Evolutionary conservation across 2,888 invertebrate genomes (phyloP).

Genomic region (Apamea crenata): DNA sequence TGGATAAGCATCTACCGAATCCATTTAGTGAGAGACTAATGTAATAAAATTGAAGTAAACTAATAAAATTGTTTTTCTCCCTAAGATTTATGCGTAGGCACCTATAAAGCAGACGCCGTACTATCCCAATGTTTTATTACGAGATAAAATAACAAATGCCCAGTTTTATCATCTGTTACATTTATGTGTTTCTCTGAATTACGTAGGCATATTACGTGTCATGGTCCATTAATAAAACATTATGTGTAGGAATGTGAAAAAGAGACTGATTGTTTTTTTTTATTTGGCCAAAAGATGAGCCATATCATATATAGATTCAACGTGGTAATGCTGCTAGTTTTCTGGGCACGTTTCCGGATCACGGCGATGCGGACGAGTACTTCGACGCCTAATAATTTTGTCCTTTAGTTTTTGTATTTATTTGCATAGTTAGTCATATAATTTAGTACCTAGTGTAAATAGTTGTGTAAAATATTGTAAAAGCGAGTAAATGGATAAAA

Average conservation of each 20-base stretch:
- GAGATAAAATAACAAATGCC: conserved; percentile 50
- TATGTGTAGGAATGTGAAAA: neutral
- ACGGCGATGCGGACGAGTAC: neutral
- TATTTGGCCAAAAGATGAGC: neutral
- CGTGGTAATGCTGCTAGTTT: neutral
- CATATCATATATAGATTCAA: neutral
- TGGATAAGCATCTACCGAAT: conserved; percentile 38
- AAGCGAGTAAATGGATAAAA: neutral
- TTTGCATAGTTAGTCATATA: neutral
- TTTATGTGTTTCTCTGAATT: conserved; percentile 39
- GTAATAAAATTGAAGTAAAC: conserved; percentile 49
- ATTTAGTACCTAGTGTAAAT: neutral
- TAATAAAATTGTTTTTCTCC: conserved; percentile 56
- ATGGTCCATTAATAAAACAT: neutral
- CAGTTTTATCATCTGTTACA: conserved; percentile 55
- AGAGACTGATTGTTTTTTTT: neutral
- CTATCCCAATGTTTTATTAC: conserved; percentile 53
- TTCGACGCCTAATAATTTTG: neutral
- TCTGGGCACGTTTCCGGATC: neutral
- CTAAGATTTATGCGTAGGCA: conserved; percentile 46
- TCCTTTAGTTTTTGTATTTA: neutral
- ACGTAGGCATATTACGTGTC: conserved; percentile 27
- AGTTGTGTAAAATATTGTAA: neutral
- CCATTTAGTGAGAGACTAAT: conserved; percentile 38
- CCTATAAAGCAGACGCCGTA: conserved; percentile 29